These are phyloP conservation scores for Chaitophorus viminalis DNA, from an alignment of 2,888 invertebrate species.

Conservation along the genomic window DNA sequence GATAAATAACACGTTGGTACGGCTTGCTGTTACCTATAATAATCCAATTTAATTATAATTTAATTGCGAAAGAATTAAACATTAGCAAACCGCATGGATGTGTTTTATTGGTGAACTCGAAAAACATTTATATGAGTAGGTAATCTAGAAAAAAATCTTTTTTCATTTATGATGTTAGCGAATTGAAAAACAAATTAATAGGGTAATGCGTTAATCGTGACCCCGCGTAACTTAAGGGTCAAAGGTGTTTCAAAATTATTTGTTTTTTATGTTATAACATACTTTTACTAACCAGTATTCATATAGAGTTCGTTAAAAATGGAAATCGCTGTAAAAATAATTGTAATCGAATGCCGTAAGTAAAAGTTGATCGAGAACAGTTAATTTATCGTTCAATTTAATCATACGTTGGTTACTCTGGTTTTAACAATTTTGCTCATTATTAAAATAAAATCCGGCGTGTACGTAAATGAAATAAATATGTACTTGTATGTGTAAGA, in stretches of 20 bases:
- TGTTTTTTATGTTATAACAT: slow-evolving; percentile 45
- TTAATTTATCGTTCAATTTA: slow-evolving; percentile 48
- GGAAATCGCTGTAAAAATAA: slow-evolving; percentile 48
- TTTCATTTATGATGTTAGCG: slow-evolving; percentile 13
- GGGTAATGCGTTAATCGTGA: slow-evolving; percentile 42
- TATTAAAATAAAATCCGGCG: slow-evolving; percentile 43
- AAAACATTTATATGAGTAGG: not conserved
- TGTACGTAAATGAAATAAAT: not conserved
- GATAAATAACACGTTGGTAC: not conserved
- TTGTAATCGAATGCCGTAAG: slow-evolving; percentile 31
- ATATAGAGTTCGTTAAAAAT: slow-evolving; percentile 47
- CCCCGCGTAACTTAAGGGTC: slow-evolving; percentile 38
- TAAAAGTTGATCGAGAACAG: slow-evolving; percentile 55
- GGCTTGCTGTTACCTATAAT: not conserved
- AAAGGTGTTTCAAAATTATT: slow-evolving; percentile 55
- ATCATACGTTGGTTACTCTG: slow-evolving; percentile 39
- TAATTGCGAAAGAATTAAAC: not conserved
- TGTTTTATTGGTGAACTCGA: not conserved
- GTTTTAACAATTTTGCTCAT: slow-evolving; percentile 40
- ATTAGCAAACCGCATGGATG: slow-evolving; percentile 5
- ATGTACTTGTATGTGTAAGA: not conserved
- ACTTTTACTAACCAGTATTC: slow-evolving; percentile 59
- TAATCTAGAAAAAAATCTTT: slow-evolving; percentile 29
- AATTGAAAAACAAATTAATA: slow-evolving; percentile 40
- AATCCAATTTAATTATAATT: not conserved